Conservation (phyloP, 2,113 vertebrate species). For the Struthio camelus region DNA sequence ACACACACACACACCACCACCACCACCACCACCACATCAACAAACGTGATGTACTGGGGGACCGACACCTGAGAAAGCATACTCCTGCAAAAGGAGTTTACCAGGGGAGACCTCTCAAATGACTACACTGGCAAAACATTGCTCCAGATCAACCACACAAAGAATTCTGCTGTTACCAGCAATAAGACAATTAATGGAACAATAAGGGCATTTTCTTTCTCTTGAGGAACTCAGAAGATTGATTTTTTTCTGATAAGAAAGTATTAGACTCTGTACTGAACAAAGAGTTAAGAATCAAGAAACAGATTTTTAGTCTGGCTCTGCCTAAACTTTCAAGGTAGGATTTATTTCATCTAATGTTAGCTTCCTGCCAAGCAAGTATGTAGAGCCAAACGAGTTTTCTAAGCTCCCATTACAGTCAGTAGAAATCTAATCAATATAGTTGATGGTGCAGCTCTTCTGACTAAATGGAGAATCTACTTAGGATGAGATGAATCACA, state of each 20-base stretch:
- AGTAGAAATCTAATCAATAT: neutral
- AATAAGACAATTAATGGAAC: neutral
- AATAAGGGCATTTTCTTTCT: neutral
- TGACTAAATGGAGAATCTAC: neutral
- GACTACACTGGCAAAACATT: neutral
- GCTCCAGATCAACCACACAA: neutral
- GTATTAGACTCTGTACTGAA: neutral
- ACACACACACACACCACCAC: too few species aligned
- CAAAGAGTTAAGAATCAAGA: neutral
- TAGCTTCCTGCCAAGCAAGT: neutral
- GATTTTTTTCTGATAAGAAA: neutral
- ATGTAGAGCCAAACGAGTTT: neutral
- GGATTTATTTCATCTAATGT: neutral
- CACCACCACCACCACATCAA: too few species aligned
- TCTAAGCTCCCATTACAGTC: neutral
- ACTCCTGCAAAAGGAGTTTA: neutral
- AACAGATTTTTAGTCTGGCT: neutral
- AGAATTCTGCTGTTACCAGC: neutral
- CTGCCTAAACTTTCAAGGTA: neutral
- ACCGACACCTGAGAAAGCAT: neutral
- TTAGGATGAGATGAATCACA: neutral
- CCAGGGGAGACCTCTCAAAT: neutral
- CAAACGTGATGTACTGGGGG: neutral
- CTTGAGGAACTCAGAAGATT: neutral
- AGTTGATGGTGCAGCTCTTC: conserved; percentile 1